Base-by-base conservation (phyloP, 2,888 invertebrate genomes). In the Diarsia dahlii region DNA sequence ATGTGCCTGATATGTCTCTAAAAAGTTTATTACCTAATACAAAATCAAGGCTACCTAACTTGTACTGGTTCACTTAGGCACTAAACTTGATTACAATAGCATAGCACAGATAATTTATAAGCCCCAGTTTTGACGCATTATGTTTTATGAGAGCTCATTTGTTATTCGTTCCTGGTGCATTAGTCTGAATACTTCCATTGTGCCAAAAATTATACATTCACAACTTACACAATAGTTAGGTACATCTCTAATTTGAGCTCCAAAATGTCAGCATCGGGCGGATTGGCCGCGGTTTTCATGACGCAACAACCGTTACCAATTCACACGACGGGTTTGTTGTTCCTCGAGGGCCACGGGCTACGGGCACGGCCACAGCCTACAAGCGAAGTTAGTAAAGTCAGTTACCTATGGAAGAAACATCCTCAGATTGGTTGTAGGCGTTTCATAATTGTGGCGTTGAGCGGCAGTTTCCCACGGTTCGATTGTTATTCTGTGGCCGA, bases 401-500 rank as follows among this genome's bases (percentile, higher is more conserved):
- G 84, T 90, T 91, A 88, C 84, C 87, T 92, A 90, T 89, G 86
- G 90, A 88, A 90, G 91, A 90, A 92, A 90, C 89, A 90, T 93
- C 93, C 89, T 92, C 89, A 87, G 89, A 89, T 90, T 89, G 89
- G 86, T 74, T 62, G 91, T 91, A 90, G 90, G 89, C 86, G 92
- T 94, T 95, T 94, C 93, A 93, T 94, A 94, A 94, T 91, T 90
- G 92, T 92, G 89, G 89, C 90, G 92, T 91, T 94, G 92, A 92
- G 89, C 88, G 87, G 89, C 89, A 82, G 84, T 92, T 96, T 96
- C 96, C 94, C 96, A 96, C 95, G 95, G 91, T 90, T 90, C 91
- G 90, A 95, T 96, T 96, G 95, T 95, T 95, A 94, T 95, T 95
- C 94, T 85, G 92, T 89, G 89, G 89, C 90, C 89, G 91, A 92